These are phyloP conservation scores for Colius striatus DNA, from an alignment of 2,113 vertebrate genomes.

Conservation along the genomic window DNA sequence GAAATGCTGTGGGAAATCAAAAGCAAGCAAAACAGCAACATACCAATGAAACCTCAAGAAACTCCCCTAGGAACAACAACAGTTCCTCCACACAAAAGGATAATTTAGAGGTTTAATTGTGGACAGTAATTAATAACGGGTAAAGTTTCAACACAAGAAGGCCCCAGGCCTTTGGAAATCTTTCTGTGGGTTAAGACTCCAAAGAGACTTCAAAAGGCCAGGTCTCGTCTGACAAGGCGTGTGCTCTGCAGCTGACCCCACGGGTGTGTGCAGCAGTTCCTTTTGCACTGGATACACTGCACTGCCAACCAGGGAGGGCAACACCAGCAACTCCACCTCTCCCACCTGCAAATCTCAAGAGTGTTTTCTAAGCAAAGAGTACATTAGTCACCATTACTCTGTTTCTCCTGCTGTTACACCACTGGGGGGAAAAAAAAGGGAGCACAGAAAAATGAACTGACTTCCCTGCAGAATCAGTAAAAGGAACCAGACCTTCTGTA, in stretches of 20 bases:
- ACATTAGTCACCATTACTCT: not conserved
- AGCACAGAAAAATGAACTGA: not conserved
- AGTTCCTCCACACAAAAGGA: constrained; percentile 24
- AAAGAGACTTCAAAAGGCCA: not conserved
- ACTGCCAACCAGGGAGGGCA: not conserved
- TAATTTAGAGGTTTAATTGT: constrained; percentile 48
- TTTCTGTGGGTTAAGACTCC: constrained; percentile 3
- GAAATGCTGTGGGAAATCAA: constrained; percentile 48
- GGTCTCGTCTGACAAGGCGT: not conserved
- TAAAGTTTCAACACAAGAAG: constrained; percentile 3
- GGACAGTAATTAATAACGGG: not conserved
- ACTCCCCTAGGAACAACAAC: constrained; percentile 26
- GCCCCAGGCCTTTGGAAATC: constrained; percentile 18
- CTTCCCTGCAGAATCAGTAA: not conserved
- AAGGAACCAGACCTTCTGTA: not conserved
- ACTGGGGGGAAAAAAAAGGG: not conserved
- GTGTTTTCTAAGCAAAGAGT: not conserved
- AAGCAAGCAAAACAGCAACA: constrained; percentile 33
- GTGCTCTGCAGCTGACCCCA: not conserved
- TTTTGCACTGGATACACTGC: not conserved
- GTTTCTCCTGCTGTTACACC: not conserved
- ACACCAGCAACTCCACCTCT: not conserved
- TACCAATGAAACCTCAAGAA: constrained; percentile 50
- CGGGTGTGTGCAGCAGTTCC: not conserved
- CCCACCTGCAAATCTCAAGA: not conserved